Percentiles rank a stretch among this genome's conserved stretches.
phyloP scores from a whole-genome alignment of 2,888 invertebrate genomes.

The Ferrisia virgata region DNA sequence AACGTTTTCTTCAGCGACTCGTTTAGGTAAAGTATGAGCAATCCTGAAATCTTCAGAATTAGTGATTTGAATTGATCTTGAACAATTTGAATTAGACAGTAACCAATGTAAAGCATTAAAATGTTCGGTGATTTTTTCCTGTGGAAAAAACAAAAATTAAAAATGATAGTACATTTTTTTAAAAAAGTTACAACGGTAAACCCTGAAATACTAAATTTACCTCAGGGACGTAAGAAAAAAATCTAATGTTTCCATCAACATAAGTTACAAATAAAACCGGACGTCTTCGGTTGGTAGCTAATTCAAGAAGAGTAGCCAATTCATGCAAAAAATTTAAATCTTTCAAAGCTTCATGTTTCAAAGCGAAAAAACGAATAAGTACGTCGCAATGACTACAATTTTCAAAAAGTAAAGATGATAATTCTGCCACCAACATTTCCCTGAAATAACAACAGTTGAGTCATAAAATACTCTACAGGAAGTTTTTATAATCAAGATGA shows the following conservation, averaged over 20 bases:
- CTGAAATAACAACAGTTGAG: background rate
- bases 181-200: background rate
- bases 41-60: background rate
- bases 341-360: slow-evolving; percentile 3
- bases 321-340: background rate
- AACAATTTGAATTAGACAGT: background rate
- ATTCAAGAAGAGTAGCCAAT: background rate
- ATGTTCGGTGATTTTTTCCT: background rate
- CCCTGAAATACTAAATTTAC: slow-evolving; percentile 56
- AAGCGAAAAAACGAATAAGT: background rate
- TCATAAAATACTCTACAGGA: no score
- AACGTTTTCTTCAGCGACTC: background rate
- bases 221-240: slow-evolving; percentile 68
- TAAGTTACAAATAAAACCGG: slow-evolving; percentile 68
- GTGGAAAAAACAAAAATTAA: slow-evolving; percentile 4
- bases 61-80: background rate
- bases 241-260: slow-evolving; percentile 64
- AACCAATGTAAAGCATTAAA: background rate
- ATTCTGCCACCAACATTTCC: background rate
- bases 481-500: background rate
- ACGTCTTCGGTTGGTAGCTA: slow-evolving; percentile 52
- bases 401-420: background rate
- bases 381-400: background rate
- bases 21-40: background rate
- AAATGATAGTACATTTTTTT: background rate